A percentile compares a stretch with the other conserved stretches of the same genome.
These are phyloP conservation scores for Chymomyza costata DNA, from an alignment of 1,140 invertebrate species.

Conservation along the genomic window DNA sequence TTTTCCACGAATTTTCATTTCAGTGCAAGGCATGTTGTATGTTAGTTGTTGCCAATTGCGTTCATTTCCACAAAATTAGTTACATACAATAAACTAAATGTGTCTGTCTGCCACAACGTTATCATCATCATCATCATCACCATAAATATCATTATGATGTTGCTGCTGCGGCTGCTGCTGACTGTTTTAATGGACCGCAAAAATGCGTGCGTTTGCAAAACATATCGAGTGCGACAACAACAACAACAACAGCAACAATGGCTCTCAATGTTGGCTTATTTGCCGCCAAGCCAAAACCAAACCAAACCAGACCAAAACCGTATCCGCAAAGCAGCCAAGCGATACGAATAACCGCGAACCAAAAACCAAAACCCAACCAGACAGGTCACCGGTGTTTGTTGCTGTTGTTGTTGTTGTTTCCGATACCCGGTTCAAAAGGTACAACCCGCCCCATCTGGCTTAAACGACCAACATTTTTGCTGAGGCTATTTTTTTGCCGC, in stretches of 20 bases:
- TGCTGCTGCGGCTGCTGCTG: constrained; percentile 23
- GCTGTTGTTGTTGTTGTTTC: constrained; percentile 44
- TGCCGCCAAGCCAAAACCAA: too few relatives aligned
- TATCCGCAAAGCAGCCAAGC: constrained; percentile 26
- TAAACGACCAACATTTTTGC: background rate
- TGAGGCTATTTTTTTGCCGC: constrained; percentile 12
- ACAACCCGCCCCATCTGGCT: background rate
- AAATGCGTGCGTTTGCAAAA: constrained; percentile 54
- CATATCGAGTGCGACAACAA: constrained; percentile 36
- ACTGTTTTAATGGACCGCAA: constrained; percentile 64
- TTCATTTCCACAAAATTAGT: constrained; percentile 37
- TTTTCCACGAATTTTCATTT: constrained; percentile 59
- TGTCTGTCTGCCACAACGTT: constrained; percentile 4
- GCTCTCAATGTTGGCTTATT: too few relatives aligned
- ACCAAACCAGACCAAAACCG: constrained; percentile 17
- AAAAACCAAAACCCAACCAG: constrained; percentile 47
- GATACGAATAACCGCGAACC: constrained; percentile 9
- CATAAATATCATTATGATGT: background rate
- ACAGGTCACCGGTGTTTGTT: constrained; percentile 36
- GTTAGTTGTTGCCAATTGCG: constrained; percentile 1
- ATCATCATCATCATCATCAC: background rate
- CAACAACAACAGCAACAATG: constrained; percentile 7
- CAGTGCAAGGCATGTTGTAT: too few relatives aligned
- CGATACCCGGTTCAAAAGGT: constrained; percentile 6
- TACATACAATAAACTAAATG: constrained; percentile 7